These are phyloP conservation scores for Cinclus mexicanus DNA, from an alignment of 2,113 vertebrate species.

Conservation along the genomic window DNA sequence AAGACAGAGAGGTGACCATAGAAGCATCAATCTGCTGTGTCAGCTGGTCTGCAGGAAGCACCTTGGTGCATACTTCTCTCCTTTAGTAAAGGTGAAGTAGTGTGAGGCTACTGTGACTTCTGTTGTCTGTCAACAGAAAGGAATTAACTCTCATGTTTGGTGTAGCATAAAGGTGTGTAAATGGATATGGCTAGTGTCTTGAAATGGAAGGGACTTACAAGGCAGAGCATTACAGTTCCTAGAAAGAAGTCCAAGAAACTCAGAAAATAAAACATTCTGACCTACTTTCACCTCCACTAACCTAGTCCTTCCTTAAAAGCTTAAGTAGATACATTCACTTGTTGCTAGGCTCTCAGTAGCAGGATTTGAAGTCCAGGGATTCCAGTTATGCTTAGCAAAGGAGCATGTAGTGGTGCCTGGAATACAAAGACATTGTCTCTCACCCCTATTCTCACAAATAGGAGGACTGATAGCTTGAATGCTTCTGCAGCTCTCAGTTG, in stretches of 20 bases:
- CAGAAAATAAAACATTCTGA: conserved; percentile 37
- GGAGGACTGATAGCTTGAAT: background rate
- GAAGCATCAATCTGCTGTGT: background rate
- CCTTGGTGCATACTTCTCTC: background rate
- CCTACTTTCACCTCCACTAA: conserved; percentile 18
- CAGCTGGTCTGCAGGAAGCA: background rate
- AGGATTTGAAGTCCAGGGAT: conserved; percentile 7
- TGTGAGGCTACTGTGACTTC: background rate
- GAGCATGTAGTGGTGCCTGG: background rate
- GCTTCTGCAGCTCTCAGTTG: background rate
- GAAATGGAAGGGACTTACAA: background rate
- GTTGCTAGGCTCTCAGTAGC: conserved; percentile 32
- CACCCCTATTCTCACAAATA: background rate
- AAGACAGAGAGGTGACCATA: background rate
- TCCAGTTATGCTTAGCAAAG: background rate
- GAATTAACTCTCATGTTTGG: background rate
- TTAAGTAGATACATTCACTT: background rate
- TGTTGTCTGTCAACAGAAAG: background rate
- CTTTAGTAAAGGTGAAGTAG: background rate
- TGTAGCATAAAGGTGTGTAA: background rate
- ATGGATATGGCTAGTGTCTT: background rate
- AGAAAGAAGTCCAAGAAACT: conserved; percentile 30
- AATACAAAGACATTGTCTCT: background rate
- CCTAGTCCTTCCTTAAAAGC: conserved; percentile 30
- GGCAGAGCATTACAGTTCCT: background rate